Percentiles rank a stretch among this genome's conserved stretches.
Evolutionary conservation across 2,113 vertebrate genomes (phyloP).

Genomic region (Hemibagrus wyckioides): DNA sequence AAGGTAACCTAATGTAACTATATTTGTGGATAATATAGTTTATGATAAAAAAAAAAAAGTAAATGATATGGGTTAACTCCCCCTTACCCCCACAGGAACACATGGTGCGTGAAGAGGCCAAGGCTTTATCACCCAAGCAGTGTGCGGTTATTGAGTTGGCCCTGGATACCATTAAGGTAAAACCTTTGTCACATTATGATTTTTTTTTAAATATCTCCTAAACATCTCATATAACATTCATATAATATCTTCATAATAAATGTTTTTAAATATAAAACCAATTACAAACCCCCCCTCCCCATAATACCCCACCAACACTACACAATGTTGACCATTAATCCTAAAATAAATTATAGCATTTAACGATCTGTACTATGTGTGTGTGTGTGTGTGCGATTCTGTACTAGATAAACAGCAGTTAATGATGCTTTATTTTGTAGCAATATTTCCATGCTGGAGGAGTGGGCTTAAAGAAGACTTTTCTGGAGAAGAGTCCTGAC

Average conservation of each 20-base stretch:
- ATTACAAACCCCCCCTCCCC: background rate
- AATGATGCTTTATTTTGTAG: constrained; percentile 63
- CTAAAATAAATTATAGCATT: background rate
- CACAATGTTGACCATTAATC: background rate
- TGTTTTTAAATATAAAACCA: background rate
- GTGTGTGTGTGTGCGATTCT: background rate
- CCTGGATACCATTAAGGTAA: constrained; percentile 96
- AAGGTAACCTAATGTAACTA: constrained; percentile 76
- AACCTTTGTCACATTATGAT: background rate
- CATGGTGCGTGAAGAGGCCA: constrained; percentile 97
- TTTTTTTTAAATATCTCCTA: background rate
- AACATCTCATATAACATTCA: background rate
- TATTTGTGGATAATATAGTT: background rate
- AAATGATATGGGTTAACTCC: background rate
- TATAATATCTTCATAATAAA: background rate
- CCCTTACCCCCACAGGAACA: constrained; percentile 86
- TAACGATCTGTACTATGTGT: too few species aligned
- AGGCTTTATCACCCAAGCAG: constrained; percentile 93
- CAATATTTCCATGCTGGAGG: constrained; percentile 99
- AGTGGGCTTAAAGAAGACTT: constrained; percentile 96
- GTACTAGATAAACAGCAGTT: background rate
- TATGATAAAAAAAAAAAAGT: background rate
- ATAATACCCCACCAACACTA: background rate
- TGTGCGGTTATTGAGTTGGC: constrained; percentile 96
- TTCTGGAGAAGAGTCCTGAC: constrained; percentile 97